phyloP scores from a whole-genome alignment of 2,113 vertebrate species.

The Pedionomus torquatus region DNA sequence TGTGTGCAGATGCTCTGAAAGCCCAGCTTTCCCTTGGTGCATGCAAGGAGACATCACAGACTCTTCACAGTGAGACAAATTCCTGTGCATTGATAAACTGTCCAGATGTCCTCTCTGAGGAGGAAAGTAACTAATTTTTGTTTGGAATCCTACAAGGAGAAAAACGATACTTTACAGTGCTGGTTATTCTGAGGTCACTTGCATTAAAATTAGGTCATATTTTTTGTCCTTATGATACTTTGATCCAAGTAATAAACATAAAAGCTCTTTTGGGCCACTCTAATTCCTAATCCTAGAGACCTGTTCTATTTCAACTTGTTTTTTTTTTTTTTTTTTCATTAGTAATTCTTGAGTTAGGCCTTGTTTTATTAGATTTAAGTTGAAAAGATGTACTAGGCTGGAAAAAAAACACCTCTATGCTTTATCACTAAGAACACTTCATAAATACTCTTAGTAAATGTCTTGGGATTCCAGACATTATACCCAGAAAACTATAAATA shows the following conservation, averaged over 20 bases:
- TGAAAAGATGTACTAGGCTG: constrained; percentile 49
- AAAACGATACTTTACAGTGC: constrained; percentile 85
- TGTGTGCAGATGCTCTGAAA: constrained; percentile 78
- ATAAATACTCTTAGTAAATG: constrained; percentile 77
- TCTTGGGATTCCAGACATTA: constrained; percentile 62
- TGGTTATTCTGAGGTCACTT: constrained; percentile 85
- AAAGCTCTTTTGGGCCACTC: constrained; percentile 73
- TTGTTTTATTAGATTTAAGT: constrained; percentile 56
- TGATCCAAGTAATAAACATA: constrained; percentile 78
- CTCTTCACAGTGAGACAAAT: constrained; percentile 79
- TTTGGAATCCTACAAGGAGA: constrained; percentile 79
- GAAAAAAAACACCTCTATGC: not conserved
- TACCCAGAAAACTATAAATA: constrained; percentile 71
- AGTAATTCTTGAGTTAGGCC: constrained; percentile 48
- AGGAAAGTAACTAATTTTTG: constrained; percentile 78
- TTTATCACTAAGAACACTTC: constrained; percentile 64
- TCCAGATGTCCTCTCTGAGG: constrained; percentile 87
- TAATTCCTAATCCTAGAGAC: constrained; percentile 76
- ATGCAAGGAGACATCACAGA: constrained; percentile 75
- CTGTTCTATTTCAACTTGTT: constrained; percentile 75
- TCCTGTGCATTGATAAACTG: constrained; percentile 86
- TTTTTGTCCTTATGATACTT: constrained; percentile 73
- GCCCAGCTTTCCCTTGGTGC: constrained; percentile 71
- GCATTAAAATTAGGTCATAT: constrained; percentile 77
- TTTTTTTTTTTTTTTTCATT: constrained; percentile 49